Conservation (phyloP, 2,888 invertebrate genomes). For the Pheosia tremula region DNA sequence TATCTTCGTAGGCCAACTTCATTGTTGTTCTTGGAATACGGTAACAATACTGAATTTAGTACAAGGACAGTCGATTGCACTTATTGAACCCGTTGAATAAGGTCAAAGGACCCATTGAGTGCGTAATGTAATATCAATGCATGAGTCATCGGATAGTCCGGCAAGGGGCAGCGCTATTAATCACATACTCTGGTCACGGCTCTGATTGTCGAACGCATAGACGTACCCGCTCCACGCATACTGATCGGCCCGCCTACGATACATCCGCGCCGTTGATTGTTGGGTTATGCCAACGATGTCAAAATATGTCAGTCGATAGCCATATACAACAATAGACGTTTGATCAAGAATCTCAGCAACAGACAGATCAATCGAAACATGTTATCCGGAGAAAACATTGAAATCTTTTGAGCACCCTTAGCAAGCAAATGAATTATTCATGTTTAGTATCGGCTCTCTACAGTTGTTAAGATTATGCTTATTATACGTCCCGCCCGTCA, state of each 20-base stretch:
- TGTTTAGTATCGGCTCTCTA: background rate
- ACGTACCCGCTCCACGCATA: slow-evolving; percentile 58
- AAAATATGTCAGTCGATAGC: slow-evolving; percentile 50
- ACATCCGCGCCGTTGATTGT: slow-evolving; percentile 56
- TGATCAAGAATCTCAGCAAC: slow-evolving; percentile 30
- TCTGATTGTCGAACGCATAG: slow-evolving; percentile 61
- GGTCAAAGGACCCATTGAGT: slow-evolving; percentile 77
- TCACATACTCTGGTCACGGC: slow-evolving; percentile 67
- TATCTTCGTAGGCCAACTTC: slow-evolving; percentile 47
- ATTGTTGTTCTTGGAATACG: slow-evolving; percentile 69
- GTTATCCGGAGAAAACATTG: slow-evolving; percentile 6
- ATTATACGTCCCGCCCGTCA: background rate
- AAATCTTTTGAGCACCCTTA: background rate
- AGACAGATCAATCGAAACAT: slow-evolving; percentile 7
- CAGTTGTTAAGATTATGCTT: slow-evolving; percentile 7
- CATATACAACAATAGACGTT: slow-evolving; percentile 37
- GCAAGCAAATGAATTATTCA: background rate
- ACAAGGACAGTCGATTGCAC: slow-evolving; percentile 73
- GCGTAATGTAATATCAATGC: slow-evolving; percentile 66
- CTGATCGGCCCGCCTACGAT: slow-evolving; percentile 68
- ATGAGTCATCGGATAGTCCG: slow-evolving; percentile 76
- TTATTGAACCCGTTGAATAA: slow-evolving; percentile 71
- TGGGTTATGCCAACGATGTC: slow-evolving; percentile 56
- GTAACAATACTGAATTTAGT: slow-evolving; percentile 66
- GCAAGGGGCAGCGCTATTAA: slow-evolving; percentile 62